Evolutionary conservation across 1,140 invertebrate genomes (phyloP).

Genomic region (Camponotus floridanus): DNA sequence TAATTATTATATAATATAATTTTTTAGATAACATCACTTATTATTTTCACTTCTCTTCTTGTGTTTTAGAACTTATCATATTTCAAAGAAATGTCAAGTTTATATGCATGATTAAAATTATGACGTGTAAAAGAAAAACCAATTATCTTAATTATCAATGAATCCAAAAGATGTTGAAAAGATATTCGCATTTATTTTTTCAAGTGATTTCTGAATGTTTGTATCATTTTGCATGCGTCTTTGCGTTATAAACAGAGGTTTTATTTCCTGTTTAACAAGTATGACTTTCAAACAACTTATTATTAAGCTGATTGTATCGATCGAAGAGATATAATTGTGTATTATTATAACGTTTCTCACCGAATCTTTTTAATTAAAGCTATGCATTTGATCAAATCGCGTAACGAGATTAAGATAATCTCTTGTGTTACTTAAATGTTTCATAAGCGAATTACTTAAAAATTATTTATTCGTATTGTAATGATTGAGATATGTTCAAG

Average conservation of each 20-base stretch:
- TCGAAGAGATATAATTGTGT: neutral
- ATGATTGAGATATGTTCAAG: neutral
- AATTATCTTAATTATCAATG: neutral
- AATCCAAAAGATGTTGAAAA: neutral
- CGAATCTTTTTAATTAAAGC: neutral
- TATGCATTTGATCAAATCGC: neutral
- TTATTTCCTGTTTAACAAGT: neutral
- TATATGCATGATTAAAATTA: slow-evolving; percentile 9
- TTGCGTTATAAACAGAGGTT: neutral
- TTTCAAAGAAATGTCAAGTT: neutral
- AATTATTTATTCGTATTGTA: neutral
- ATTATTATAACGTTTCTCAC: neutral
- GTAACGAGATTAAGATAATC: slow-evolving; percentile 4
- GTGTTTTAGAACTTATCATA: neutral
- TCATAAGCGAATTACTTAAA: neutral
- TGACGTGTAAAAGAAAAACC: neutral
- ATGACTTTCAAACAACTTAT: neutral
- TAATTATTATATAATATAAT: neutral
- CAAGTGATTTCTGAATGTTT: neutral
- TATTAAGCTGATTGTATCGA: neutral
- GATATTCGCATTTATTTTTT: neutral
- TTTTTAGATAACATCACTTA: neutral
- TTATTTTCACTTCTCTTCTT: no score
- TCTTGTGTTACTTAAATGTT: neutral
- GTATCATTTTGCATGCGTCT: neutral